phyloP scores from a whole-genome alignment of 92 coral and sea anemone species.

The Pocillopora grandis region DNA sequence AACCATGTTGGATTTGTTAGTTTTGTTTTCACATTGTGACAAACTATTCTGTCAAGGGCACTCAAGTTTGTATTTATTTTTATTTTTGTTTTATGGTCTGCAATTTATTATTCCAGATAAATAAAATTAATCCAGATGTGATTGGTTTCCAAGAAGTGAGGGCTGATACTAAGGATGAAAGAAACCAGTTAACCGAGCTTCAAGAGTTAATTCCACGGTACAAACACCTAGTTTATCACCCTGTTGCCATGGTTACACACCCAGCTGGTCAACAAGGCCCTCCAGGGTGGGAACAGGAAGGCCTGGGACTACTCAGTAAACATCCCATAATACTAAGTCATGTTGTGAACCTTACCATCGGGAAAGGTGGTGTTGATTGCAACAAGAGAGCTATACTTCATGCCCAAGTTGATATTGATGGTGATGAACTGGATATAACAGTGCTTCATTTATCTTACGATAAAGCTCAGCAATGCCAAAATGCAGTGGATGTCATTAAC shows the following conservation, averaged over 20 bases:
- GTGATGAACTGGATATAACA: conserved; percentile 76
- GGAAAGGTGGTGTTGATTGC: conserved; percentile 57
- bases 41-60: not conserved
- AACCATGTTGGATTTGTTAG: too few species aligned
- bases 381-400: conserved; percentile 81
- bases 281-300: conserved; percentile 95
- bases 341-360: conserved; percentile 66
- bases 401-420: conserved; percentile 65
- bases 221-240: conserved; percentile 67
- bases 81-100: too few species aligned
- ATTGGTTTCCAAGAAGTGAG: conserved; percentile 98
- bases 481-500: conserved; percentile 79
- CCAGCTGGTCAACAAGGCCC: conserved; percentile 66
- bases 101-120: conserved; percentile 50
- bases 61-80: too few species aligned
- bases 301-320: conserved; percentile 88
- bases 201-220: conserved; percentile 72
- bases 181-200: conserved; percentile 76
- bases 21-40: not conserved
- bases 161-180: conserved; percentile 59
- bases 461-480: conserved; percentile 84
- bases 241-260: conserved; percentile 60
- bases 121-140: conserved; percentile 75
- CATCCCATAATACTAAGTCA: conserved; percentile 80
- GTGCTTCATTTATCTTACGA: conserved; percentile 90